Base-by-base conservation (phyloP, 2,113 vertebrate genomes). In the Oophaga pumilio region DNA sequence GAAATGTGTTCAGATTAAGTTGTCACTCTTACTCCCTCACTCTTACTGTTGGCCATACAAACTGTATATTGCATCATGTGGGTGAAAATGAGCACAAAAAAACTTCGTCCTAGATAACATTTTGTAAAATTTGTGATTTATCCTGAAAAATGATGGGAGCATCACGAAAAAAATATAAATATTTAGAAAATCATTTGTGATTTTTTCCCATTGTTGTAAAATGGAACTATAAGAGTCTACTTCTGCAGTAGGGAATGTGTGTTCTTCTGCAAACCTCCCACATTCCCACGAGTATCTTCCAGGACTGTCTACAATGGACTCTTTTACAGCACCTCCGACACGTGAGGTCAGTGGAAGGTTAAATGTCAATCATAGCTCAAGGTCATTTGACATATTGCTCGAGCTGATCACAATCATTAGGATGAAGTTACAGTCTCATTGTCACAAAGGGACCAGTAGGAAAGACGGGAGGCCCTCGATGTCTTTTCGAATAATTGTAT, bases 381-480 rank as follows among this genome's bases (percentile, higher is more conserved):
- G 76, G 84, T 76, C 68, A 74, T 49, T 52, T 28, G 68, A 56
- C 84, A 76, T 64, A 79, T 78, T 78, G 84, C 43, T 28, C 12
- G 18, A 26, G n/a, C 50, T 79, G 85, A 86, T 86, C n/a, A 10
- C 68, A 79, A 86, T 86, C 76, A 86, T 86, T 86, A 86, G 76
- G 85, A 43, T 56, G 76, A 77, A 28, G 60, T 86, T 86, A 78
- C 62, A 79, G 28, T n/a, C 28, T 57, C 69, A 9, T 13, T 26
- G 22, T 76, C 69, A 79, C 85, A 68, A 28, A 69, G 59, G 53
- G 43, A 77, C 49, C 8, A 12, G 59, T 76, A 66, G n/a, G 24
- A 62, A 8, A 86, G 59, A 64, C 49, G 33, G 59, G 76, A 26
- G 81, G 49, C 76, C 74, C 59, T 43, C 57, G 28, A 49, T 56